Base-by-base conservation (phyloP, 2,113 vertebrate species). In the Colistium nudipinnis region DNA sequence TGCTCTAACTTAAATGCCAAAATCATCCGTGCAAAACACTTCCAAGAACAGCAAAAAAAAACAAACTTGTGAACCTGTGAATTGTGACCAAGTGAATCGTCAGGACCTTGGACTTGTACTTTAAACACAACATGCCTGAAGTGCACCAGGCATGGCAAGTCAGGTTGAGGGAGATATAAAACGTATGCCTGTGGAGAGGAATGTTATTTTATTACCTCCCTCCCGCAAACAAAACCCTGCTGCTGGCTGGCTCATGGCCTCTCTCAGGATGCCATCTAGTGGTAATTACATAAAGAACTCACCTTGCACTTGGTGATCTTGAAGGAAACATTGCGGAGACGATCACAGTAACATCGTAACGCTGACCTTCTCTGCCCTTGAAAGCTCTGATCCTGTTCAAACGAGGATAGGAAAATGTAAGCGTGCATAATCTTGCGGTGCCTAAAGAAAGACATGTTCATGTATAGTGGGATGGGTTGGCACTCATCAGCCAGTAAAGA, bases 181-280 rank as follows among this genome's bases (percentile, higher is more conserved):
- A 81, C 31, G 62, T 12, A 61, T 14, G 35, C 13, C 38, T n/a
- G 16, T 36, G 19, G 33, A 69, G 24, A 72, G 39, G 16, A 44
- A 12, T 12, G 14, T 41, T 39, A 44, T 81, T 60, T 61, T 66
- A 51, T 19, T 36, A 64, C 17, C 30, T 49, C 39, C 27, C 47
- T 74, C 33, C 43, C 78, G 25, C 22, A 33, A 66, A 27, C 2
- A 51, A 19, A 70, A 22, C 31, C 24, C 28, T 22, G 39, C 28
- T 0, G 5, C 38, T 47, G 44, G 20, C 35, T 25, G 20, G 39
- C 63, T 10, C 41, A 83, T 70, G 57, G 48, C 71, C 75, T 88
- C 78, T 77, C 63, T 80, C 68, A 61, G 70, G 77, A 36, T 89
- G 87, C 88, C 88, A 88, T 87, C 88, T 91, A 88, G 81, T 85